Evolutionary conservation across 2,797 vertebrate species (phyloP), one percentile per base, ranked within the genome.

Genomic region (Okamejei kenojei): DNA sequence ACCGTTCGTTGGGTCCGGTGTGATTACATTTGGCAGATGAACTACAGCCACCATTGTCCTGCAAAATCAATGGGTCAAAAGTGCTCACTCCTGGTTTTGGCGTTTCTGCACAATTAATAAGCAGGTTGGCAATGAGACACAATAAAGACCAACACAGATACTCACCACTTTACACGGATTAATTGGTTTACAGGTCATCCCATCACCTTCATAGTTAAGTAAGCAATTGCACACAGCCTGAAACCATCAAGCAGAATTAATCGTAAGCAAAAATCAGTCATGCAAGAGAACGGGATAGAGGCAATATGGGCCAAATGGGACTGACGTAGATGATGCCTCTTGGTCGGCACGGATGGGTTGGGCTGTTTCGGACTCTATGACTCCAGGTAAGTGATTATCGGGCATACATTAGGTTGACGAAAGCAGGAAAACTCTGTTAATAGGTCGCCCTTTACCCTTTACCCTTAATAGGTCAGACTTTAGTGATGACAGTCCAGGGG

Each of bases 31-130:
- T 32, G 0, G 98, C 98, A 86, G 94, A 95, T 26, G 94, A 93
- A 93, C 97, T 96, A 94, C 99, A 99, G 77, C 97, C 97, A 0
- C 98, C 98, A 0, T 99, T 99, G 93, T 95, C 97, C 99, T 99
- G 95, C 38, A 38, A 32, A 93, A 29, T 35, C 54, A 79, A 32
- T 8, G 68, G 73, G 38, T 58, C 32, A 23, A 61, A n/a, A 38
- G 7, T 38, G 13, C 23, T 71, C 68, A 35, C 15, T 2, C 21
- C 15, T 19, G 9, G 3, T 54, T 45, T 91, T 23, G 15, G 26
- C 58, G 21, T 23, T 35, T 68, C 84, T 9, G 61, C 29, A 7
- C 58, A 45, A 10, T 68, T 9, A 65, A 38, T 32, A 93, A 65
- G 0, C 26, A n/a, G 8, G 2, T 2, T 68, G 17, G 7, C 45